Evolutionary conservation across 2,888 invertebrate species (phyloP).

Genomic region (Ochropacha duplaris): DNA sequence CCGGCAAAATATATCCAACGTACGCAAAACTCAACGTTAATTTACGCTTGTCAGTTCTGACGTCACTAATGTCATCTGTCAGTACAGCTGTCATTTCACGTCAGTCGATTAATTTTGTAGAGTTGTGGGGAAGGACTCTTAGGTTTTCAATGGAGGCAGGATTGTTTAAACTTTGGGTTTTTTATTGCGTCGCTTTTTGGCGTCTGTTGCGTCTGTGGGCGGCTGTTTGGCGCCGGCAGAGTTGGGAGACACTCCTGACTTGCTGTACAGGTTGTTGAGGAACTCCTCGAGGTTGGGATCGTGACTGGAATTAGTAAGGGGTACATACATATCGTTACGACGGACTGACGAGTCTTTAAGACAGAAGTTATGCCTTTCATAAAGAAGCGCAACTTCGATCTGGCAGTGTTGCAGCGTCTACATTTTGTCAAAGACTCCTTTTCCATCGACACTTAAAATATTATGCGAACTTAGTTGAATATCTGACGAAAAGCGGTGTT

Average conservation of each 20-base stretch:
- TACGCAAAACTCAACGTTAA: too few relatives aligned
- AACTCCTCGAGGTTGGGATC: constrained; percentile 92
- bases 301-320: constrained; percentile 66
- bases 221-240: constrained; percentile 37
- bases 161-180: constrained; percentile 58
- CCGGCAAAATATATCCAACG: too few relatives aligned
- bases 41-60: not conserved
- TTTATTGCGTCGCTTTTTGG: constrained; percentile 68
- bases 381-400: too few relatives aligned
- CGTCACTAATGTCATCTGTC: not conserved
- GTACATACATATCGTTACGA: too few relatives aligned
- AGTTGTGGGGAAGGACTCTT: constrained; percentile 2
- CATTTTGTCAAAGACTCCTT: too few relatives aligned
- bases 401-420: too few relatives aligned
- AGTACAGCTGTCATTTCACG: not conserved
- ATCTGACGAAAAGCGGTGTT: too few relatives aligned
- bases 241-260: constrained; percentile 73
- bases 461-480: too few relatives aligned
- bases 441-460: too few relatives aligned
- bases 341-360: too few relatives aligned
- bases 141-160: not conserved
- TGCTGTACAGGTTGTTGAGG: constrained; percentile 90
- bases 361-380: too few relatives aligned
- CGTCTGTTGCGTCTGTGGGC: constrained; percentile 37
- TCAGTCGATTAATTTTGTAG: constrained; percentile 1